phyloP scores from a whole-genome alignment of 1,140 invertebrate species.

The Drosophila carrolli region DNA sequence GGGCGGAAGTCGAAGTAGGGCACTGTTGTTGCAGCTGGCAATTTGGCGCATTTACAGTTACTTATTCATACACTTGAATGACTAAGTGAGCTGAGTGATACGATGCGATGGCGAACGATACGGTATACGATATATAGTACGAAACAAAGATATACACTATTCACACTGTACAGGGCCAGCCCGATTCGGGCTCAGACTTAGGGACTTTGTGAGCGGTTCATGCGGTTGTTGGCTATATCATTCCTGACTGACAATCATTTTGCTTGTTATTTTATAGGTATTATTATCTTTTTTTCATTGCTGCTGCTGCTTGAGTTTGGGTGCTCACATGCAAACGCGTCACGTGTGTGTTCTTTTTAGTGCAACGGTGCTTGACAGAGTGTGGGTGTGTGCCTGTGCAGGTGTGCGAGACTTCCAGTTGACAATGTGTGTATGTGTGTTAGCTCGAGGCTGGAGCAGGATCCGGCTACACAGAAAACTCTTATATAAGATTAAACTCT shows the following conservation, averaged over 20 bases:
- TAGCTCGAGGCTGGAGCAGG: conserved; percentile 32
- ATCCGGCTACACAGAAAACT: conserved; percentile 25
- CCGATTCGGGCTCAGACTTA: conserved; percentile 24
- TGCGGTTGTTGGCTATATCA: conserved; percentile 63
- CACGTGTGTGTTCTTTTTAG: conserved; percentile 41
- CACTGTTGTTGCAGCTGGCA: conserved; percentile 56
- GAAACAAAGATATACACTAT: conserved; percentile 33
- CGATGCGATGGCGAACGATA: conserved; percentile 39
- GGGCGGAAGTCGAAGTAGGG: conserved; percentile 40
- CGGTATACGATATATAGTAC: conserved; percentile 36
- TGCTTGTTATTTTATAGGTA: conserved; percentile 21
- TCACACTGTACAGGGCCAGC: conserved; percentile 34
- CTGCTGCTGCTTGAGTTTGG: conserved; percentile 28
- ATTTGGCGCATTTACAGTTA: conserved; percentile 66
- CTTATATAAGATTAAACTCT: neutral
- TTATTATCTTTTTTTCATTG: conserved; percentile 18
- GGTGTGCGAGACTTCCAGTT: conserved; percentile 38
- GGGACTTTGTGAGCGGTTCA: conserved; percentile 52
- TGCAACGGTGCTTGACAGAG: conserved; percentile 30
- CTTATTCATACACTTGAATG: conserved; percentile 52
- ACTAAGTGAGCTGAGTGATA: conserved; percentile 31
- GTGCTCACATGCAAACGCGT: conserved; percentile 80
- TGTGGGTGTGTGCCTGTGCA: conserved; percentile 52
- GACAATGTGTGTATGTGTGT: conserved; percentile 33
- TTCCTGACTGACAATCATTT: conserved; percentile 63